Evolutionary conservation across 2,113 vertebrate species (phyloP).

Genomic region (Nematolebias whitei): DNA sequence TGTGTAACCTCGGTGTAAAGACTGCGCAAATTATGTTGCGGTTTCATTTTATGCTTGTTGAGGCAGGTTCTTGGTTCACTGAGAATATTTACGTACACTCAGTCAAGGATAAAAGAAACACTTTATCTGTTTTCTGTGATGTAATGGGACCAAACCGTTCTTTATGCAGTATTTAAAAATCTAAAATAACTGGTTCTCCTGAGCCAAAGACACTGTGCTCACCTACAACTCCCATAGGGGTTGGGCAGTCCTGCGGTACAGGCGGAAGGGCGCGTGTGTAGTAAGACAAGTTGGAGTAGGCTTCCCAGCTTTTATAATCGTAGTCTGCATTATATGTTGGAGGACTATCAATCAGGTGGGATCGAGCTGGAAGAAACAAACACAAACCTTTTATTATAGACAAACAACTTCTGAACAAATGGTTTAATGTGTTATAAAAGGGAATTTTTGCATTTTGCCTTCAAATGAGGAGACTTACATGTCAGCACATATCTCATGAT

Average conservation of each 20-base stretch:
- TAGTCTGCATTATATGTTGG: constrained; percentile 92
- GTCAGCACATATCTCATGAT: constrained; percentile 96
- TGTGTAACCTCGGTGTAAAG: fast-evolving
- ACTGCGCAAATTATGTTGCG: neutral
- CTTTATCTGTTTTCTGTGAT: constrained; percentile 20
- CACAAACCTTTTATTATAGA: neutral
- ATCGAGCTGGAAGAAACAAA: constrained; percentile 81
- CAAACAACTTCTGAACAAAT: constrained; percentile 2
- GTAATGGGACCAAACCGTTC: constrained; percentile 21
- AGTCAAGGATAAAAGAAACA: neutral
- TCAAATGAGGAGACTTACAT: constrained; percentile 83
- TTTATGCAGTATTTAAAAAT: constrained; percentile 67
- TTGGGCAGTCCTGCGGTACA: constrained; percentile 90
- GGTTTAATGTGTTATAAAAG: neutral
- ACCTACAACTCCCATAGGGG: constrained; percentile 96
- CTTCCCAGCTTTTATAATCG: constrained; percentile 94
- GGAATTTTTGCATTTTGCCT: constrained; percentile 10
- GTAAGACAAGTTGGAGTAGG: constrained; percentile 93
- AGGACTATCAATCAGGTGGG: constrained; percentile 93
- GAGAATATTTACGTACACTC: neutral
- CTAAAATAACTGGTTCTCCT: constrained; percentile 77
- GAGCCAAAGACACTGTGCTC: constrained; percentile 46
- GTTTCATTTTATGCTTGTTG: neutral
- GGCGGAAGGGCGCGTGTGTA: constrained; percentile 92
- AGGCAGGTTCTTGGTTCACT: neutral